Evolutionary conservation across 2,113 vertebrate genomes (phyloP).

Genomic region (Sinocyclocheilus anophthalmus): DNA sequence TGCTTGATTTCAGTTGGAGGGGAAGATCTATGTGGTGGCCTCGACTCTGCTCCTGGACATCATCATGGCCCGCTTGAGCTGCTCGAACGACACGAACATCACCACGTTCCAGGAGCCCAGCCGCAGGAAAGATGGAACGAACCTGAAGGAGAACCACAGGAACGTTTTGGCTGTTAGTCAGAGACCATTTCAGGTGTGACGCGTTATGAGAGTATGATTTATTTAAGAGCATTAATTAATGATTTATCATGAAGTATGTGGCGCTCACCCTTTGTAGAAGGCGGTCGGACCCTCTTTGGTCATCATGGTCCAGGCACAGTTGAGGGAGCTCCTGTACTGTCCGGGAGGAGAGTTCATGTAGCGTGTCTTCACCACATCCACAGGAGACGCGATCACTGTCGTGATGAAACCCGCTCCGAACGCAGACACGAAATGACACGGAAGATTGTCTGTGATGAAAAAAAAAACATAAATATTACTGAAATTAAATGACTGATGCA

Average conservation of each 20-base stretch:
- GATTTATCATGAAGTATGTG: no score
- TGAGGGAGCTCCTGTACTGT: slow-evolving; percentile 79
- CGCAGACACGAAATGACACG: slow-evolving; percentile 83
- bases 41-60: slow-evolving; percentile 72
- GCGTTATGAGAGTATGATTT: no score
- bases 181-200: no score
- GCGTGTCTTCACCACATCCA: slow-evolving; percentile 86
- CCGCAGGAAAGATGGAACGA: slow-evolving; percentile 78
- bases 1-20: not conserved
- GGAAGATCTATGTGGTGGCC: slow-evolving; percentile 56
- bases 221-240: not conserved
- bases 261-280: slow-evolving; percentile 85
- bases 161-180: no score
- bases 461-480: not conserved
- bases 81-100: slow-evolving; percentile 82
- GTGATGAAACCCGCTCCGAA: slow-evolving; percentile 84
- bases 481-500: not conserved
- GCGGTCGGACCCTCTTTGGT: slow-evolving; percentile 82
- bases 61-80: slow-evolving; percentile 82
- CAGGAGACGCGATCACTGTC: slow-evolving; percentile 82
- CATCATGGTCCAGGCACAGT: slow-evolving; percentile 82
- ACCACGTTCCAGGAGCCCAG: slow-evolving; percentile 82
- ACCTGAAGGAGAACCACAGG: slow-evolving; percentile 60
- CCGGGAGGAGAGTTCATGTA: slow-evolving; percentile 86
- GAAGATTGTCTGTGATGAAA: slow-evolving; percentile 77